Percentiles rank a stretch among this genome's conserved stretches.
These are phyloP conservation scores for Callionymus lyra DNA, from an alignment of 2,113 vertebrate genomes.

Conservation along the genomic window DNA sequence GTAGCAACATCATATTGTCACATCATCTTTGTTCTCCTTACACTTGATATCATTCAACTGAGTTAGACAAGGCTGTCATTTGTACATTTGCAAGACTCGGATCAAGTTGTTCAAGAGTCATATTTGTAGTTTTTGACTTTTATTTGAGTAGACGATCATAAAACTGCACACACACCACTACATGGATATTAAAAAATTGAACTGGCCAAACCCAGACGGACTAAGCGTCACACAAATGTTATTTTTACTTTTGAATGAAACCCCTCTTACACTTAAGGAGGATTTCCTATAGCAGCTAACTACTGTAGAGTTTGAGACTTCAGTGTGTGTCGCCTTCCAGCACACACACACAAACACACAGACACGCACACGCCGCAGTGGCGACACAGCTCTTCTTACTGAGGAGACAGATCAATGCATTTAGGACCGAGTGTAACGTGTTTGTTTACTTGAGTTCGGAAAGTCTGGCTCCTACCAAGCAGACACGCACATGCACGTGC, in stretches of 20 bases:
- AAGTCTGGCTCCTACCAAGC: conserved; percentile 86
- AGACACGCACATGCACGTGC: conserved; percentile 52
- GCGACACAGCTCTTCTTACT: conserved; percentile 63
- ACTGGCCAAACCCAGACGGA: conserved; percentile 27
- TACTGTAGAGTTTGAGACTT: too few species aligned
- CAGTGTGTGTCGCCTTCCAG: not conserved
- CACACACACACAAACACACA: conserved; percentile 7
- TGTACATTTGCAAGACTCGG: too few species aligned
- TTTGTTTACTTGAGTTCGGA: conserved; percentile 96
- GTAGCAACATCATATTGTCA: too few species aligned
- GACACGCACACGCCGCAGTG: conserved; percentile 20
- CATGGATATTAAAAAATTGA: too few species aligned
- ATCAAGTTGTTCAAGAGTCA: too few species aligned
- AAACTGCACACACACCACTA: too few species aligned
- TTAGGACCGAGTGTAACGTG: conserved; percentile 86
- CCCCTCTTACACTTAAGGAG: conserved; percentile 18
- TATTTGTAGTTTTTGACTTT: too few species aligned
- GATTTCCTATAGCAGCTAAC: too few species aligned
- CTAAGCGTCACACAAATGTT: not conserved
- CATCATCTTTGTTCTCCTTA: too few species aligned
- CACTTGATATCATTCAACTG: too few species aligned
- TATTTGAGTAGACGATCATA: too few species aligned
- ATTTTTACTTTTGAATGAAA: not conserved
- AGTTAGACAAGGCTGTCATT: too few species aligned
- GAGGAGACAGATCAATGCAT: conserved; percentile 89